A percentile compares a stretch with the other conserved stretches of the same genome.
Evolutionary conservation across 2,113 vertebrate species (phyloP).

Genomic region (Malurus elegans): DNA sequence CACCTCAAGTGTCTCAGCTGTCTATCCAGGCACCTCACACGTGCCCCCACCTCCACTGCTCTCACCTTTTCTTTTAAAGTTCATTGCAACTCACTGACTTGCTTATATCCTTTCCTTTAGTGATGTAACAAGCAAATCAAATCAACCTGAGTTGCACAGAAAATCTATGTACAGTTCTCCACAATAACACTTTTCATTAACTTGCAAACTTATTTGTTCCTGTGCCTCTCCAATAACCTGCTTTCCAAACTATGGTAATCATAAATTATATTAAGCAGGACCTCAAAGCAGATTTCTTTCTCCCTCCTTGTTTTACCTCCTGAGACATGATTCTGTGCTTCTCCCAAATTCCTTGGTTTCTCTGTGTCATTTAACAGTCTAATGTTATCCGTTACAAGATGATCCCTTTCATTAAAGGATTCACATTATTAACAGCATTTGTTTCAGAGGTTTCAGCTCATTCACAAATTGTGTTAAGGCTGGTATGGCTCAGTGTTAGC

Average conservation of each 20-base stretch:
- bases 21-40: background rate
- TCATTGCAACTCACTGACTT: background rate
- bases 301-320: constrained; percentile 74
- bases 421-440: no score
- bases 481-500: no score
- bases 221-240: background rate
- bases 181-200: background rate
- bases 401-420: no score
- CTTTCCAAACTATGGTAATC: background rate
- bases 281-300: background rate
- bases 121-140: background rate
- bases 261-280: background rate
- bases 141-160: background rate
- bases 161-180: background rate
- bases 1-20: fast-evolving
- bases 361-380: no score
- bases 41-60: background rate
- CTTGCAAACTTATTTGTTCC: background rate
- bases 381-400: no score
- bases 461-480: no score
- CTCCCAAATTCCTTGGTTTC: constrained; percentile 42
- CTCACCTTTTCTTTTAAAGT: background rate
- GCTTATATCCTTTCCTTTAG: background rate
- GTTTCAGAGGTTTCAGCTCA: no score
- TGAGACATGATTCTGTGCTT: constrained; percentile 91